Base-by-base conservation (phyloP, 1,140 invertebrate species). In the Drosophila leontia region DNA sequence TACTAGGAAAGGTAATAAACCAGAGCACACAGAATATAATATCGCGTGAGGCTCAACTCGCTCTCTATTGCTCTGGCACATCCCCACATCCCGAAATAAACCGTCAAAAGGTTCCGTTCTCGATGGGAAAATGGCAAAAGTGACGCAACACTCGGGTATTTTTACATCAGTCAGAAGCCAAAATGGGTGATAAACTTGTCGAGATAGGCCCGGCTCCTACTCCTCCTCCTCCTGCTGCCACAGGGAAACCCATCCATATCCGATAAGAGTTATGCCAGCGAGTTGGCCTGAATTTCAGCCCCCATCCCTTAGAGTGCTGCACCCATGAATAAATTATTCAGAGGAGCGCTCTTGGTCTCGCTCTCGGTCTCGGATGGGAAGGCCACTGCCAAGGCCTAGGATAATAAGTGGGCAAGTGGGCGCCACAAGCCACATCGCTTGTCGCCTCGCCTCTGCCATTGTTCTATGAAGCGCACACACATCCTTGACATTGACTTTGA, bases 401-500 rank as follows among this genome's bases (percentile, higher is more conserved):
- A 68, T 65, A 84, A 78, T 65, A 84, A 80, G 67, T 70, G 75
- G 60, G 77, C 68, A 87, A 80, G 65, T 63, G 68, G 84, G 84
- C 85, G 80, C 58, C 61, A 55, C 62, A 7, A 56, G 34, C 55
- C 55, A 29, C 60, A 75, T 15, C 72, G 53, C 58, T 65, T 76
- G 69, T 51, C 44, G 67, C 42, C 63, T 45, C 53, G 67, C 42
- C 63, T 51, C 53, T 56, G 35, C 69, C 64, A 84, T 87, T 87
- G 85, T 83, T 71, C 62, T 44, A 42, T 47, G 34, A 67, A 82
- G 71, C 65, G 75, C 45, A 45, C 77, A 90, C 69, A 90, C 77
- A 90, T 88, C 85, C 84, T 88, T 87, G 84, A 87, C 84, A 88
- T 78, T 87, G 84, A 62, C 83, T 83, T 75, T 86, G 68, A 45